Percentiles rank a stretch among this genome's conserved stretches.
Evolutionary conservation across 2,113 vertebrate genomes (phyloP).

Genomic region (Mesembrinibis cayennensis): DNA sequence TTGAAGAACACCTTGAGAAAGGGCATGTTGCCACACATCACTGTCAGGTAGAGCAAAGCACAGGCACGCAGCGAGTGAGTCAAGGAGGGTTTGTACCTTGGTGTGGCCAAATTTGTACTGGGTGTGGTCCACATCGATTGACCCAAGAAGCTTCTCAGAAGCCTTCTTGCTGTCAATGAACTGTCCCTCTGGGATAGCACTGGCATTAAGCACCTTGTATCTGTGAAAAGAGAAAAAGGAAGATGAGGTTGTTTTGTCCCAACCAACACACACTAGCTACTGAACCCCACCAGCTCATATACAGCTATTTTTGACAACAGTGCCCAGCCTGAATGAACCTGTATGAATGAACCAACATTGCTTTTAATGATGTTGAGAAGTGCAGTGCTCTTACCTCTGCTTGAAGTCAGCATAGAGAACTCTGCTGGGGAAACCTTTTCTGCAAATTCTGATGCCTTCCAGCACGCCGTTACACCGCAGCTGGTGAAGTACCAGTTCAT

Average conservation of each 20-base stretch:
- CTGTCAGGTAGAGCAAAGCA: not conserved
- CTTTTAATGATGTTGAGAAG: not conserved
- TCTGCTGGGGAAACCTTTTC: conserved; percentile 90
- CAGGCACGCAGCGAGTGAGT: not conserved
- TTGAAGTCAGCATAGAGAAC: conserved; percentile 89
- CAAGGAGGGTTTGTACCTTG: not conserved
- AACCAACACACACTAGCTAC: not conserved
- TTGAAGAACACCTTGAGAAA: conserved; percentile 88
- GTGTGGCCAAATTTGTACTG: not conserved
- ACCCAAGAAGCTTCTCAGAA: too few relatives aligned
- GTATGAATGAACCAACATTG: not conserved
- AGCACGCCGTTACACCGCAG: conserved; percentile 88
- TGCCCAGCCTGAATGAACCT: not conserved
- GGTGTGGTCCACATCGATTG: not conserved
- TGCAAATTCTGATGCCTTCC: conserved; percentile 89
- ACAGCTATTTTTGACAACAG: not conserved
- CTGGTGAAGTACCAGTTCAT: conserved; percentile 87
- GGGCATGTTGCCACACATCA: not conserved
- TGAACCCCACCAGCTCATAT: too few relatives aligned
- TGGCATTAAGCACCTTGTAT: too few relatives aligned
- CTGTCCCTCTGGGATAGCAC: too few relatives aligned
- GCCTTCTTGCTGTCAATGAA: too few relatives aligned
- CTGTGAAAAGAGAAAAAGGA: not conserved
- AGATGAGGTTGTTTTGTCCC: not conserved
- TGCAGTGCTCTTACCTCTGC: conserved; percentile 75